A percentile compares a stretch with the other conserved stretches of the same genome.
Evolutionary conservation across 92 coral and sea anemone genomes (phyloP).

Genomic region (Chrysogorgia sp.): DNA sequence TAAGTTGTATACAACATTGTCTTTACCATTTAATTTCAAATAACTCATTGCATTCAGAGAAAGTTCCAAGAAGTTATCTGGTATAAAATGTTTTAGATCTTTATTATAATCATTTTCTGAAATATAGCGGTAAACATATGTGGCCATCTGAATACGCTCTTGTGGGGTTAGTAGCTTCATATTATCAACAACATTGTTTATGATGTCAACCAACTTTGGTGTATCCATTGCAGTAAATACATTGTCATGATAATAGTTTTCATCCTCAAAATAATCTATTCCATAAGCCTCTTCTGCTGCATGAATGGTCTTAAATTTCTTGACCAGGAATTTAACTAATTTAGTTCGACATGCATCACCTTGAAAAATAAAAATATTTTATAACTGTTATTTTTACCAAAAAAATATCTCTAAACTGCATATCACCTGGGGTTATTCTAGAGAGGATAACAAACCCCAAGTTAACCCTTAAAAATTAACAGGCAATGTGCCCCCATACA

Average conservation of each 20-base stretch:
- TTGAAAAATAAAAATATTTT: neutral
- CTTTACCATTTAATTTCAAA: constrained; percentile 31
- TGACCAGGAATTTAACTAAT: constrained; percentile 6
- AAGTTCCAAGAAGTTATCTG: constrained; percentile 13
- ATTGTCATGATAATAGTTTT: neutral
- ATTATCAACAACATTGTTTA: constrained; percentile 15
- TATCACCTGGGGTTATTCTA: too few relatives aligned
- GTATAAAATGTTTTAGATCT: constrained; percentile 26
- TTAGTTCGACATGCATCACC: constrained; percentile 46
- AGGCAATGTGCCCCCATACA: too few relatives aligned
- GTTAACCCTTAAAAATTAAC: too few relatives aligned
- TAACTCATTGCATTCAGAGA: constrained; percentile 21
- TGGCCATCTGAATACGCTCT: constrained; percentile 28
- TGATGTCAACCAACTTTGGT: constrained; percentile 13
- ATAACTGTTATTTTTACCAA: too few relatives aligned
- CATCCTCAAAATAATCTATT: constrained; percentile 28
- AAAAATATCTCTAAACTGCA: too few relatives aligned
- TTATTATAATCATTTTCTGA: constrained; percentile 25
- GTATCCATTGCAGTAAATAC: neutral
- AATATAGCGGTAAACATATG: constrained; percentile 6
- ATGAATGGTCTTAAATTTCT: constrained; percentile 5
- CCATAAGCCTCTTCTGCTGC: constrained; percentile 48
- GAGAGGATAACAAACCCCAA: too few relatives aligned
- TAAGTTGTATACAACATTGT: constrained; percentile 38
- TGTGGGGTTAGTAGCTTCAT: neutral